Base-by-base conservation (phyloP, 2,797 vertebrate genomes). In the Somateria mollissima region DNA sequence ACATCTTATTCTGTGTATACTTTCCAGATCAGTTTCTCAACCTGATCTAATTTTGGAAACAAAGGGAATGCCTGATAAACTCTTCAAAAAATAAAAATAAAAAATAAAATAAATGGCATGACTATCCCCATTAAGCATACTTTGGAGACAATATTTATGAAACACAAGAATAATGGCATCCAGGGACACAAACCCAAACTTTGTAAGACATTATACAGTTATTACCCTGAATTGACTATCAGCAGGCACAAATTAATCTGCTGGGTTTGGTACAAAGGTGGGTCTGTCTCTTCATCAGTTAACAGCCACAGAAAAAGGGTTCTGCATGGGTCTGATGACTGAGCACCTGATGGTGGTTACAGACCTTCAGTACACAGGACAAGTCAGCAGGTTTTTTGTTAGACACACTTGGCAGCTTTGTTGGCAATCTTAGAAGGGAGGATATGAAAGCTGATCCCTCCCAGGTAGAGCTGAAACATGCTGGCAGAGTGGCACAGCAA, bases 11-110 rank as follows among this genome's bases (percentile, higher is more conserved):
- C 70, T 13, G 8, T 76, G 12, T 84, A 41, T 77, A 32, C 60
- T 82, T 94, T 51, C 62, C 53, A 78, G 73, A 94, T 81, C 73
- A 75, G 39, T 90, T 66, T 89, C 27, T 69, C 64, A 62, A 21
- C 21, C 36, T 87, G 77, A 77, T 90, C 76, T 86, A 10, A 6
- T 71, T 92, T 81, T 83, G 75, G 84, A 93, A 96, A 73, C 79
- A 53, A 94, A 90, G 47, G 61, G 78, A 92, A 92, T 84, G 66
- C 66, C 47, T 73, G 45, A 49, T 39, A 90, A 94, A 94, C 3
- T 16, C 51, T 53, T 53, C 49, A 53, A 53, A 27, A 51, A 53
- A 27, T 53, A 53, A 53, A 53, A 27, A 14, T 51, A 25, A 49
- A 49, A 49, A 3, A 49, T 49, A 28, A 27, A 69, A 58, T 25